phyloP scores from a whole-genome alignment of 2,888 invertebrate species.

The Phaonia tiefii region DNA sequence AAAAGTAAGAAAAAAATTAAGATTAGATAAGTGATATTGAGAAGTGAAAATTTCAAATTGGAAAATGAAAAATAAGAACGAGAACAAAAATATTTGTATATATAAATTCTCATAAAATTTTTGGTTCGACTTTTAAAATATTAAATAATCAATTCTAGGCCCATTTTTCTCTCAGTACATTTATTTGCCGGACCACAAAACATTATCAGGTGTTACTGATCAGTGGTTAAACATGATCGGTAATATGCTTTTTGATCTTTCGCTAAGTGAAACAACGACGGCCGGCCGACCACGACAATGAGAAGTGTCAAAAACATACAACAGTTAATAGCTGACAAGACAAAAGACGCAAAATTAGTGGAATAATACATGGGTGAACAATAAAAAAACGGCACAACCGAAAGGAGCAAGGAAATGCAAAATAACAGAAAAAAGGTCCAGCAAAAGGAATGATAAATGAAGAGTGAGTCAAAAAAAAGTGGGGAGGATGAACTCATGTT shows the following conservation, averaged over 20 bases:
- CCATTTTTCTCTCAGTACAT: neutral
- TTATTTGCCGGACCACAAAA: neutral
- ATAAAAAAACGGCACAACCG: neutral
- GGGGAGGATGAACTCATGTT: too few relatives aligned
- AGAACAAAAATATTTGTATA: too few relatives aligned
- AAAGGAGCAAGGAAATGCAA: conserved; percentile 47
- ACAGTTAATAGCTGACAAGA: conserved; percentile 63
- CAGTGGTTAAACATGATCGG: conserved; percentile 61
- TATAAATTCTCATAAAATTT: too few relatives aligned
- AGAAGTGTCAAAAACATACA: conserved; percentile 64
- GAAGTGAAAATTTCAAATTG: too few relatives aligned
- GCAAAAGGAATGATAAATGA: conserved; percentile 58
- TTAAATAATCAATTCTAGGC: too few relatives aligned
- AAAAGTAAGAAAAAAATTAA: too few relatives aligned
- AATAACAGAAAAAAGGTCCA: conserved; percentile 26
- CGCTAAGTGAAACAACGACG: conserved; percentile 19
- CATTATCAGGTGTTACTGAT: conserved; percentile 64
- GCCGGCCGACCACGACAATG: neutral
- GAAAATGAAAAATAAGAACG: too few relatives aligned
- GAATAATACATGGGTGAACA: conserved; percentile 51
- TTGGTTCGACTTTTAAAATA: too few relatives aligned
- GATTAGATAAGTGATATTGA: too few relatives aligned
- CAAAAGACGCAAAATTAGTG: conserved; percentile 64
- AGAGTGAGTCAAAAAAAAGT: conserved; percentile 52
- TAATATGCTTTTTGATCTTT: conserved; percentile 50